Percentiles rank a stretch among this genome's conserved stretches.
phyloP scores from a whole-genome alignment of 2,888 invertebrate genomes.

The Tetragnatha montana region DNA sequence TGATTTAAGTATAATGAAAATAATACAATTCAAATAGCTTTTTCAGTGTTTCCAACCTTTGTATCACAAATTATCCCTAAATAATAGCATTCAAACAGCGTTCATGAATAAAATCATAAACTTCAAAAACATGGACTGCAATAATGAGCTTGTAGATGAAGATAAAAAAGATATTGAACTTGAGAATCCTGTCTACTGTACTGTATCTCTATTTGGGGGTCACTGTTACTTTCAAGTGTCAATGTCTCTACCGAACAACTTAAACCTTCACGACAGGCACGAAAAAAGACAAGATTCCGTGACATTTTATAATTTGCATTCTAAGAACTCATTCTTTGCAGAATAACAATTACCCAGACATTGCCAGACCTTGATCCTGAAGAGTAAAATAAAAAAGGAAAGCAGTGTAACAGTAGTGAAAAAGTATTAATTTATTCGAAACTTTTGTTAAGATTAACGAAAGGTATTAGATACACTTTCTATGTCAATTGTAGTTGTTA shows the following conservation, averaged over 20 bases:
- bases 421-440: background rate
- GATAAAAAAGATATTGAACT: constrained; percentile 1
- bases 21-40: too few relatives aligned
- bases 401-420: too few relatives aligned
- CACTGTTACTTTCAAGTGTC: constrained; percentile 20
- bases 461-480: background rate
- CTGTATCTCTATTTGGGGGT: constrained; percentile 11
- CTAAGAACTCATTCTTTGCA: background rate
- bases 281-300: constrained; percentile 12
- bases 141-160: too few relatives aligned
- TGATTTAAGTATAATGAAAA: too few relatives aligned
- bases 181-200: constrained; percentile 1
- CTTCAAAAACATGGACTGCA: too few relatives aligned
- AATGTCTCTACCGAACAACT: constrained; percentile 11
- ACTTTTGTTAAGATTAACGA: background rate
- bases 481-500: too few relatives aligned
- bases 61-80: too few relatives aligned
- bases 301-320: constrained; percentile 31
- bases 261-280: background rate
- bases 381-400: background rate
- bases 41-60: too few relatives aligned
- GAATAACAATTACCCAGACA: constrained; percentile 26
- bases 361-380: background rate
- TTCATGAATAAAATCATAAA: too few relatives aligned
- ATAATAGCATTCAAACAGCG: too few relatives aligned